Conservation (phyloP, 2,113 vertebrate genomes). For the Ptilonorhynchus violaceus region DNA sequence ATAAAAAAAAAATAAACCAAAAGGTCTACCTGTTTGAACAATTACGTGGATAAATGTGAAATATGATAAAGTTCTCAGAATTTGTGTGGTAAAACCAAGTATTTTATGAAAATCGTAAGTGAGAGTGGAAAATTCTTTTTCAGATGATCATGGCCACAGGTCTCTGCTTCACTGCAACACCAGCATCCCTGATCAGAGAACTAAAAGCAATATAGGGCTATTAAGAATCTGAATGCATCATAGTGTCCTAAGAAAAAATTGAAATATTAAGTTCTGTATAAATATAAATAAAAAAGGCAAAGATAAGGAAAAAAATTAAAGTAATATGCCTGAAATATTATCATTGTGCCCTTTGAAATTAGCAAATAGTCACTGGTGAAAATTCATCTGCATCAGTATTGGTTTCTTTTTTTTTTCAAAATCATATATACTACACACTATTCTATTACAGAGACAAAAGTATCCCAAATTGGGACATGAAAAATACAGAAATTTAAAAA, state of each 20-base stretch:
- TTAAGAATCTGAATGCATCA: neutral
- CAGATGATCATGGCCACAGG: neutral
- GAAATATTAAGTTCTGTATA: neutral
- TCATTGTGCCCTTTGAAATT: neutral
- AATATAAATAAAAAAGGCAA: neutral
- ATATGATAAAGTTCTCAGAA: neutral
- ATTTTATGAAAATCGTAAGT: neutral
- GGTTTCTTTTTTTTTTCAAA: neutral
- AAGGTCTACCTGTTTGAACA: neutral
- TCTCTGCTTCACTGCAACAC: neutral
- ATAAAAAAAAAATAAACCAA: neutral
- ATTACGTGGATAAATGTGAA: neutral
- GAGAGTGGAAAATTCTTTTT: neutral
- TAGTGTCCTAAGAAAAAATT: neutral
- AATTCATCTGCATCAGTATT: neutral
- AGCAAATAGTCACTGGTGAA: neutral
- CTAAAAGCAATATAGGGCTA: neutral
- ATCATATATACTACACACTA: neutral
- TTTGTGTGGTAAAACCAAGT: neutral
- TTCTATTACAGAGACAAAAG: neutral
- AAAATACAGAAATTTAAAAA: neutral
- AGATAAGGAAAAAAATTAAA: neutral
- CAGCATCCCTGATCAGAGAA: neutral
- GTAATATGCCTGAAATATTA: neutral
- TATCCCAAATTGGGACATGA: neutral